Conservation (phyloP, 1,140 invertebrate species). For the Lepidotrigona ventralis region DNA sequence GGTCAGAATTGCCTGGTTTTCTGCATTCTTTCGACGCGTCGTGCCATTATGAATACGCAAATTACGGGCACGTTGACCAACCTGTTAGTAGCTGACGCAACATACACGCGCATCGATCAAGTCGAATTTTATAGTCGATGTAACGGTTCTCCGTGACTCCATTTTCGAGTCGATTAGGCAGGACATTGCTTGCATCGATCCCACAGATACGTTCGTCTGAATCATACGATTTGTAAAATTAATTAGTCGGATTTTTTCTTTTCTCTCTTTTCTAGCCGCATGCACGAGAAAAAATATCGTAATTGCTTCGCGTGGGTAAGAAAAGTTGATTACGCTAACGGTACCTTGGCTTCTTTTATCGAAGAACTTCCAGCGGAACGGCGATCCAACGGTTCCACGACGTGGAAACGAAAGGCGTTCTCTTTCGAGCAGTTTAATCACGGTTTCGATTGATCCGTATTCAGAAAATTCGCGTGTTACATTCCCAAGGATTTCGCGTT, state of each 20-base stretch:
- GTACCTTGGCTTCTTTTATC: neutral
- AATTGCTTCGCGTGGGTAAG: constrained; percentile 17
- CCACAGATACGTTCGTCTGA: neutral
- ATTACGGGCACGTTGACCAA: constrained; percentile 67
- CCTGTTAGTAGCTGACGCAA: constrained; percentile 13
- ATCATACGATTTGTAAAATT: constrained; percentile 25
- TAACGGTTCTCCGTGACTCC: constrained; percentile 45
- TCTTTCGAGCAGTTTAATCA: neutral
- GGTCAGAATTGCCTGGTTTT: constrained; percentile 48
- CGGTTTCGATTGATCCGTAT: neutral
- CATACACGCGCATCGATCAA: constrained; percentile 17
- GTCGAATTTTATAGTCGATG: constrained; percentile 10
- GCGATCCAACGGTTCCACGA: neutral
- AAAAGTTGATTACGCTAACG: constrained; percentile 24
- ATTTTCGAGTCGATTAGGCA: constrained; percentile 23
- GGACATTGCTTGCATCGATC: neutral
- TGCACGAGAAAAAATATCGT: constrained; percentile 2
- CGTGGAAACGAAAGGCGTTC: neutral
- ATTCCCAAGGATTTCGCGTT: neutral
- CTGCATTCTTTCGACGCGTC: constrained; percentile 59
- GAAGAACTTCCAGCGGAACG: neutral
- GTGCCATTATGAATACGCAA: constrained; percentile 62
- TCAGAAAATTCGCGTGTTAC: neutral
- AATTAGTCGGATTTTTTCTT: constrained; percentile 5
- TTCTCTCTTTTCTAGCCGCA: neutral